A percentile compares a stretch with the other conserved stretches of the same genome.
Evolutionary conservation across 2,888 invertebrate genomes (phyloP).

Genomic region (Poecilus cupreus): DNA sequence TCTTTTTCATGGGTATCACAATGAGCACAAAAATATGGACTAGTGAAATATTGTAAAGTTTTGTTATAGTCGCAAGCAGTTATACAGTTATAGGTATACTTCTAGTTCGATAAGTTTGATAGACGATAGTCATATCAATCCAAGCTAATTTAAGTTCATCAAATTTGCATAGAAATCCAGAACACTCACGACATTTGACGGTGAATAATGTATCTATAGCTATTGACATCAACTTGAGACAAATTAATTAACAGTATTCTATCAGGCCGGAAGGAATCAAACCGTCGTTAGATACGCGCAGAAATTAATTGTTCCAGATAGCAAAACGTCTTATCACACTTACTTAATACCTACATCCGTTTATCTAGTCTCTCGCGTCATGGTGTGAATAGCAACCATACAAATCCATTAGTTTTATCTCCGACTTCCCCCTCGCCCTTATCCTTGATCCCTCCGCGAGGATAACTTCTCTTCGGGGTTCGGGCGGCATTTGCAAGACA

Average conservation of each 20-base stretch:
- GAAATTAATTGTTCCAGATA: slow-evolving; percentile 47
- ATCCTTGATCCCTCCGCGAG: not conserved
- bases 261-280: slow-evolving; percentile 19
- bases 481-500: slow-evolving; percentile 51
- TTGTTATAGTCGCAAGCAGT: no score
- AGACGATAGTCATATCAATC: not conserved
- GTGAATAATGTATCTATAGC: not conserved
- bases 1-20: no score
- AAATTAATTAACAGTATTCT: slow-evolving; percentile 21
- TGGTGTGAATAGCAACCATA: slow-evolving; percentile 50
- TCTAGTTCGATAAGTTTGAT: no score
- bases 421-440: not conserved
- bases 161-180: not conserved
- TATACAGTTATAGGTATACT: no score
- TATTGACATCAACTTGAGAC: slow-evolving; percentile 24
- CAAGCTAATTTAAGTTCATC: not conserved
- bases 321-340: slow-evolving; percentile 28
- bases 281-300: slow-evolving; percentile 3
- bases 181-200: not conserved
- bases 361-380: slow-evolving; percentile 35
- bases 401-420: slow-evolving; percentile 55
- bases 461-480: slow-evolving; percentile 36
- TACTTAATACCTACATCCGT: slow-evolving; percentile 20
- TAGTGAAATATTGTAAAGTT: no score
- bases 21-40: no score